phyloP scores from a whole-genome alignment of 1,140 invertebrate species.

The Paraescarpia echinospica region DNA sequence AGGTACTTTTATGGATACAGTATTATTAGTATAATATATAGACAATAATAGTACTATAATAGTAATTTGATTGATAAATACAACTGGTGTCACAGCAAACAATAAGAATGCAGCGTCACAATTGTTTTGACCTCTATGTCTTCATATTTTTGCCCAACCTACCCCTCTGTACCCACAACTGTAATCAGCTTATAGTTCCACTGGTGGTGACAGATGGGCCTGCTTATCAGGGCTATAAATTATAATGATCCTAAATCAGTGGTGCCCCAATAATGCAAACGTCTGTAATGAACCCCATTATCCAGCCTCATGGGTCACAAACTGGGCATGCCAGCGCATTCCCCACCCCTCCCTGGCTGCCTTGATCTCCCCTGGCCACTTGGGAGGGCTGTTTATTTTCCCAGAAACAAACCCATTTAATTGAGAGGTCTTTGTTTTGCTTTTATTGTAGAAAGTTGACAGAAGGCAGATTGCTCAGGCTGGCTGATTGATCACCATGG shows the following conservation, averaged over 20 bases:
- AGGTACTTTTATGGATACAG: too few species aligned
- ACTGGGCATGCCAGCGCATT: background rate
- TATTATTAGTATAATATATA: too few species aligned
- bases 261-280: background rate
- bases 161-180: background rate
- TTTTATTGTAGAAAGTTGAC: background rate
- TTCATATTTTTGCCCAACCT: background rate
- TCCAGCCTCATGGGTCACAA: background rate
- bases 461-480: background rate
- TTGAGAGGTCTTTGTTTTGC: constrained; percentile 5
- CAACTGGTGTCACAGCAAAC: background rate
- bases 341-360: too few species aligned
- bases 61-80: background rate
- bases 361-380: background rate
- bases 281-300: constrained; percentile 5
- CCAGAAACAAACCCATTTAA: background rate
- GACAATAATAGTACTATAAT: background rate
- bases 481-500: background rate
- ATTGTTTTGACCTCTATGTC: background rate
- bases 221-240: background rate
- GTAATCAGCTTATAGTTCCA: background rate
- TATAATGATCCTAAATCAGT: constrained; percentile 1
- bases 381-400: background rate
- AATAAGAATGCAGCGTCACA: background rate
- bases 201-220: background rate